Percentiles rank a stretch among this genome's conserved stretches.
phyloP scores from a whole-genome alignment of 2,113 vertebrate species.

The Donacobius atricapilla region DNA sequence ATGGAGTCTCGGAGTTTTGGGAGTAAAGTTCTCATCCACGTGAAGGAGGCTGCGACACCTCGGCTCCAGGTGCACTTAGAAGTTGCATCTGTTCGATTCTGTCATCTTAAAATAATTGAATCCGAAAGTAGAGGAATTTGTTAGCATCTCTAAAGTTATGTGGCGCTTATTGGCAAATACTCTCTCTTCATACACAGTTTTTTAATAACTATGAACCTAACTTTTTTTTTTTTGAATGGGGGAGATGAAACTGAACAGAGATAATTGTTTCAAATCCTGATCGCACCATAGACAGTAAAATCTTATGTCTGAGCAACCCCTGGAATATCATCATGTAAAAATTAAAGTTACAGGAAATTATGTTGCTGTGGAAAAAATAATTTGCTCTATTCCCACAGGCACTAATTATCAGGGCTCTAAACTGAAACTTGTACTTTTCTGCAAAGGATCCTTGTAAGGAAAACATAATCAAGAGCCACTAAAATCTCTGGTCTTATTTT shows the following conservation, averaged over 20 bases:
- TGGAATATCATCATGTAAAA: not conserved
- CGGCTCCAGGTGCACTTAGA: not conserved
- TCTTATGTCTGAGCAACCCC: not conserved
- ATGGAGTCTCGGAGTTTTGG: not conserved
- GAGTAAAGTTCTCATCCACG: rapidly evolving
- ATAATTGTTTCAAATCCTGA: not conserved
- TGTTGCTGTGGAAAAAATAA: constrained; percentile 23
- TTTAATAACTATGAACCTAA: not conserved
- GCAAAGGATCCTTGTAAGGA: not conserved
- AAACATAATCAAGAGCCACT: constrained; percentile 11
- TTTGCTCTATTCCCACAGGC: constrained; percentile 29
- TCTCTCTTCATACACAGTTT: not conserved
- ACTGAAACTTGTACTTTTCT: constrained; percentile 6
- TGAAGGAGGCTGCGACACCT: rapidly evolving
- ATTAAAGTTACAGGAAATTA: constrained; percentile 10
- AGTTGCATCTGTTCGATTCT: not conserved
- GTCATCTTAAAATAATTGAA: not conserved
- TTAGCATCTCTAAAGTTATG: not conserved
- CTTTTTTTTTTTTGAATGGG: not conserved
- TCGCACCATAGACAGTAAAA: not conserved
- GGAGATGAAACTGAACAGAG: not conserved
- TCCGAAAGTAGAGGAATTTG: rapidly evolving
- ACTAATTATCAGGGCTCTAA: constrained; percentile 45
- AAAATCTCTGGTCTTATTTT: not conserved
- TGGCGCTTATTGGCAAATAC: not conserved